Evolutionary conservation across 2,797 vertebrate genomes (phyloP).

Genomic region (Cygnus olor): DNA sequence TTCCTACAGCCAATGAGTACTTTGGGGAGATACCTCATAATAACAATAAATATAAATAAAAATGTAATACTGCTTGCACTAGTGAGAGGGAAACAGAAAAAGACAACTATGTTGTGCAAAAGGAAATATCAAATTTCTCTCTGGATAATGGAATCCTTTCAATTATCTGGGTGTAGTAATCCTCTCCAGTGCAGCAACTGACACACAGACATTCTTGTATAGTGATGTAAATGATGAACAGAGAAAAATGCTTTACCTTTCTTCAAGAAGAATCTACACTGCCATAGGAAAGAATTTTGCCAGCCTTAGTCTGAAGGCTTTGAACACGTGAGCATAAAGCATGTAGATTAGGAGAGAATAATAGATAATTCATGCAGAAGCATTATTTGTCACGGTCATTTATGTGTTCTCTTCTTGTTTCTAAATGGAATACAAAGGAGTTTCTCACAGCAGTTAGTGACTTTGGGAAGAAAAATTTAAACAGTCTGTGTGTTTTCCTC

Average conservation of each 20-base stretch:
- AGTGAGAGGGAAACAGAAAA: not conserved
- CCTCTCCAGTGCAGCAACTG: not conserved
- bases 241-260: not conserved
- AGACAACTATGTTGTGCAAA: not conserved
- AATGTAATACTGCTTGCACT: not conserved
- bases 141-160: not conserved
- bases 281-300: not conserved
- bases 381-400: not conserved
- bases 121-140: not conserved
- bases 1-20: not conserved
- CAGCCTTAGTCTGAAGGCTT: not conserved
- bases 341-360: not conserved
- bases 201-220: accelerated
- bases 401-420: not conserved
- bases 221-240: not conserved
- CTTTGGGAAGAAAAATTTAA: not conserved
- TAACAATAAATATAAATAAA: not conserved
- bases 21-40: not conserved
- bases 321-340: not conserved
- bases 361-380: not conserved
- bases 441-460: not conserved
- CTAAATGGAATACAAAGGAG: not conserved
- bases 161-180: not conserved
- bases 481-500: not conserved
- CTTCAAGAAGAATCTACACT: not conserved